These are phyloP conservation scores for Zelostemma sp. DNA, from an alignment of 1,140 invertebrate genomes.

Conservation along the genomic window DNA sequence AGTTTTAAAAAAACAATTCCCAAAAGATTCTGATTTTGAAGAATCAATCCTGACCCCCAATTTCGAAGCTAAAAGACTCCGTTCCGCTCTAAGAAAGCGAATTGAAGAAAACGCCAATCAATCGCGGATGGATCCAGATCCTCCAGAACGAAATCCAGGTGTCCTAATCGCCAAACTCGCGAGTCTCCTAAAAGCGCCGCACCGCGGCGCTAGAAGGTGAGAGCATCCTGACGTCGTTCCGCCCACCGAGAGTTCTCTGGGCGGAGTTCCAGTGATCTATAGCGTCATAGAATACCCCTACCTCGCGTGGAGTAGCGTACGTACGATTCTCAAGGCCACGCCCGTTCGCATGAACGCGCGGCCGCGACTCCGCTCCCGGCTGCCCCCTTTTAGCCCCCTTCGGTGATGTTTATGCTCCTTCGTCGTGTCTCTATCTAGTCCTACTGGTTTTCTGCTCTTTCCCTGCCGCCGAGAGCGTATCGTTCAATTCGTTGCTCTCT, in stretches of 20 bases:
- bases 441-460: constrained; percentile 47
- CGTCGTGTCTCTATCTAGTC: constrained; percentile 66
- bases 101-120: too few species aligned
- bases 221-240: constrained; percentile 32
- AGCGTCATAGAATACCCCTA: constrained; percentile 69
- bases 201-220: constrained; percentile 55
- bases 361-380: constrained; percentile 33
- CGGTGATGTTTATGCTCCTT: constrained; percentile 64
- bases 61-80: too few species aligned
- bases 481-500: constrained; percentile 32
- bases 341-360: constrained; percentile 40
- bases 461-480: constrained; percentile 20
- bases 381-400: constrained; percentile 34
- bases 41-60: too few species aligned
- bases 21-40: too few species aligned
- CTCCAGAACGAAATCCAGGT: background rate
- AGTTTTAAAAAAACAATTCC: too few species aligned
- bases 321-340: constrained; percentile 39
- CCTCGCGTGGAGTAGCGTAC: constrained; percentile 18
- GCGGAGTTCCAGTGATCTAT: constrained; percentile 68
- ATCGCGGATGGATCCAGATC: too few species aligned
- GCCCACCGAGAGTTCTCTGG: constrained; percentile 37
- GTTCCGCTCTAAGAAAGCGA: too few species aligned
- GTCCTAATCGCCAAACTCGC: constrained; percentile 10
- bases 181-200: constrained; percentile 23